Conservation (phyloP, 2,113 vertebrate species). For the Marmota monax region DNA sequence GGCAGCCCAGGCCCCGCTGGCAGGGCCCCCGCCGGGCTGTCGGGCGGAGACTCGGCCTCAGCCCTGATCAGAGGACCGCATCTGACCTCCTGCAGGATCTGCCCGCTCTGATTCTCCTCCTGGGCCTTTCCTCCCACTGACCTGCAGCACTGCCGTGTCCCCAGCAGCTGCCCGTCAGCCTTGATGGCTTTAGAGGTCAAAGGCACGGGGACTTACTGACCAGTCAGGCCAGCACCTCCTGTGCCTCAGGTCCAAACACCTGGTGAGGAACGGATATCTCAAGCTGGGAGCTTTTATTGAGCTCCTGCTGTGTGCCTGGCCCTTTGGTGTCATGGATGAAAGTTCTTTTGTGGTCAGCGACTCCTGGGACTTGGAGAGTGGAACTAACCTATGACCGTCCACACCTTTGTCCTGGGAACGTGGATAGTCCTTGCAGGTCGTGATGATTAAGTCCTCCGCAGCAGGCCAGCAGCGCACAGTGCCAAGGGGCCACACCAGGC, state of each 20-base stretch:
- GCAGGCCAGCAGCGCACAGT: not conserved
- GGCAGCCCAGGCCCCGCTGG: not conserved
- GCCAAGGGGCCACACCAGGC: not conserved
- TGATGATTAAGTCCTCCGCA: rapidly evolving
- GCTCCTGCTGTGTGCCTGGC: not conserved
- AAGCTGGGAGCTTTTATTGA: not conserved
- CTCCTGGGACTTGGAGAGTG: too few relatives aligned
- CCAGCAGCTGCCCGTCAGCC: rapidly evolving
- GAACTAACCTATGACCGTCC: not conserved
- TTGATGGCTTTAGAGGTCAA: not conserved
- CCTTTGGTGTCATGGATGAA: too few relatives aligned
- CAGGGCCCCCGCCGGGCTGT: not conserved
- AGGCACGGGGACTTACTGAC: not conserved
- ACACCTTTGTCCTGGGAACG: rapidly evolving
- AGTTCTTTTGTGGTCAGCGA: too few relatives aligned
- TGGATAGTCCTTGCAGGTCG: rapidly evolving
- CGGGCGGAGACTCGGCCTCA: not conserved
- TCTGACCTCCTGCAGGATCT: rapidly evolving
- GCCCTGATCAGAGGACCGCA: conserved; percentile 50
- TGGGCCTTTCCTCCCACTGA: not conserved
- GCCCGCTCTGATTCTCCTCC: not conserved
- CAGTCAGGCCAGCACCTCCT: not conserved
- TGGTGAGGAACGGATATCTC: not conserved
- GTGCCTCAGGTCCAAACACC: not conserved
- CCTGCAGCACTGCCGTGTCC: rapidly evolving